Conservation (phyloP, 2,797 vertebrate species). For the Cryptoblepharus egeriae region DNA sequence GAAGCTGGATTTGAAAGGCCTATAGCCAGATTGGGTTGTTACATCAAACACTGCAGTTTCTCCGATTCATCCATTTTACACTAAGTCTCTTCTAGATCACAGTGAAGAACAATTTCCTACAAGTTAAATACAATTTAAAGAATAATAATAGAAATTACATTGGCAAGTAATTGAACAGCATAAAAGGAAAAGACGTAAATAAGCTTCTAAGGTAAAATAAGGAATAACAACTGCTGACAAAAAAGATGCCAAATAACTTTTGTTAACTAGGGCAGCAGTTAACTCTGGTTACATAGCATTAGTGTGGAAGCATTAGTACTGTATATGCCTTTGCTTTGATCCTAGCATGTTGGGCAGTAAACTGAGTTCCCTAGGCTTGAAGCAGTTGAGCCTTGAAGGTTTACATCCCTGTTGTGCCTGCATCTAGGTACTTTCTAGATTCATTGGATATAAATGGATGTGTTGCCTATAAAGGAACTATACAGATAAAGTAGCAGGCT, state of each 20-base stretch:
- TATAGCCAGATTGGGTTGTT: neutral
- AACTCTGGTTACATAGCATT: neutral
- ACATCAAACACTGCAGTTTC: neutral
- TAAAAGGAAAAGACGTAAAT: neutral
- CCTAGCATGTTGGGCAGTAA: neutral
- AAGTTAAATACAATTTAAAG: neutral
- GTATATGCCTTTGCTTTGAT: neutral
- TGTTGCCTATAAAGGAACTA: too few species aligned
- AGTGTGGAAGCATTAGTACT: neutral
- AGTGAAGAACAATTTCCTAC: too few species aligned
- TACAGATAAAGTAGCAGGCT: neutral
- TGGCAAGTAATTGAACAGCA: neutral
- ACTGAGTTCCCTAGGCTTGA: neutral
- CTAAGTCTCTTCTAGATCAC: neutral
- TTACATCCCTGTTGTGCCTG: neutral
- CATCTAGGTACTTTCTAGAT: too few species aligned
- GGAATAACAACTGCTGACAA: neutral
- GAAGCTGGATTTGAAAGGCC: neutral
- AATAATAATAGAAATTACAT: neutral
- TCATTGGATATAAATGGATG: too few species aligned
- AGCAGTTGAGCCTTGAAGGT: neutral
- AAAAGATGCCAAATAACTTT: neutral
- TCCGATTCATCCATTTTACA: neutral
- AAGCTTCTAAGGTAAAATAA: neutral
- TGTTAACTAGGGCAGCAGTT: neutral